Percentiles rank a stretch among this genome's conserved stretches.
Conservation (phyloP, 2,888 invertebrate species). For the Neelides folsomi region DNA sequence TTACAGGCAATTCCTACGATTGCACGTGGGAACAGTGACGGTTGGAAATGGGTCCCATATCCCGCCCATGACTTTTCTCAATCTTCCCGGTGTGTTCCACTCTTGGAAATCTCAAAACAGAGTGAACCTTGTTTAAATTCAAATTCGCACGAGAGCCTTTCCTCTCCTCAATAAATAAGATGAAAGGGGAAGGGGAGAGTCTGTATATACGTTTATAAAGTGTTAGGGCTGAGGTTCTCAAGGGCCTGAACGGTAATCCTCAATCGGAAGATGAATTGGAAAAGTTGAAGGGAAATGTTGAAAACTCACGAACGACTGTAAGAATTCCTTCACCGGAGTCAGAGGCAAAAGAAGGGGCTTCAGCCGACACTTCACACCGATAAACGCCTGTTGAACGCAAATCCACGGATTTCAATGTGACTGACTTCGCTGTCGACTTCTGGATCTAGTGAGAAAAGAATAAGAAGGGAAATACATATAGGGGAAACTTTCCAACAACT, state of each 20-base stretch:
- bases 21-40: neutral
- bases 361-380: slow-evolving; percentile 63
- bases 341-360: slow-evolving; percentile 61
- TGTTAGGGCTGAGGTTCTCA: neutral
- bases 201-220: neutral
- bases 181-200: neutral
- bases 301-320: slow-evolving; percentile 63
- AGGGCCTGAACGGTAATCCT: neutral
- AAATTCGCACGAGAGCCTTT: no score
- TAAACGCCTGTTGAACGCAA: slow-evolving; percentile 53
- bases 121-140: no score
- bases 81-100: no score
- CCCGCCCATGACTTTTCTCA: neutral
- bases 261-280: neutral
- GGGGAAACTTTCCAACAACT: neutral
- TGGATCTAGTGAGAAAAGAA: slow-evolving; percentile 3
- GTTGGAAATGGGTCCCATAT: neutral
- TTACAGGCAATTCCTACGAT: no score
- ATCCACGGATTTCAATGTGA: slow-evolving; percentile 16
- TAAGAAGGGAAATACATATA: neutral
- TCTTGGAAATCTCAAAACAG: no score
- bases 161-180: no score
- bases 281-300: neutral
- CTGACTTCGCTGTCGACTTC: slow-evolving; percentile 15
- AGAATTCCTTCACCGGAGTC: slow-evolving; percentile 59